A percentile compares a stretch with the other conserved stretches of the same genome.
Evolutionary conservation across 2,113 vertebrate genomes (phyloP).

Genomic region (Hippopotamus amphibius): DNA sequence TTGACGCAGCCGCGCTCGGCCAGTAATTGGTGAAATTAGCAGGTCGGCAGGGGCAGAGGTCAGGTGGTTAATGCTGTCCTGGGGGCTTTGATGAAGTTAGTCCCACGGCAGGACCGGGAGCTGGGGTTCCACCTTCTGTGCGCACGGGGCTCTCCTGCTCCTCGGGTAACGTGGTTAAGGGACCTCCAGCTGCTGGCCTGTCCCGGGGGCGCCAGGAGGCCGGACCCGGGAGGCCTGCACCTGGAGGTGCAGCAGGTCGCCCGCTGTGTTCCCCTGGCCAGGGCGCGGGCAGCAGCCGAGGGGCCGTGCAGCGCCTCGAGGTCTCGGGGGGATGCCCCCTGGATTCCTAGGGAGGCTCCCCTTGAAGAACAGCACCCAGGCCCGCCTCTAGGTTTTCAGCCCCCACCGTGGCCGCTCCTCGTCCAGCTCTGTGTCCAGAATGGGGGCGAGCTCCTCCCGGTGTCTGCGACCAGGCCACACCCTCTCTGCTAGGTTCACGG

Average conservation of each 20-base stretch:
- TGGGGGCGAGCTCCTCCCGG: neutral
- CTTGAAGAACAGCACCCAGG: neutral
- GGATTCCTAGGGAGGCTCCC: neutral
- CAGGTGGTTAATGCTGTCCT: conserved; percentile 89
- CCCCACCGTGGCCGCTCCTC: neutral
- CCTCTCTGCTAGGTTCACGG: neutral
- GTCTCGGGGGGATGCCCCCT: neutral
- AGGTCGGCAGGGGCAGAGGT: conserved; percentile 93
- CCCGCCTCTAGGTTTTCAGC: neutral
- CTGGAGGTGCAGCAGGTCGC: neutral
- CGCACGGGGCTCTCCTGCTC: neutral
- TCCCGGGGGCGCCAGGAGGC: neutral
- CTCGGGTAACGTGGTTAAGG: neutral
- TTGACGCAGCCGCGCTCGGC: conserved; percentile 92
- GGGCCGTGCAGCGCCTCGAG: neutral
- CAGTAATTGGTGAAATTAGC: conserved; percentile 94
- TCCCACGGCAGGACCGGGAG: conserved; percentile 80
- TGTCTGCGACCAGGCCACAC: neutral
- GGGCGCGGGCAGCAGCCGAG: neutral
- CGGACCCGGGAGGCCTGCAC: neutral
- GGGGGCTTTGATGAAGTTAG: conserved; percentile 89
- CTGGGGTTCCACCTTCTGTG: conserved; percentile 39
- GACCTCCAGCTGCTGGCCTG: conserved; percentile 45
- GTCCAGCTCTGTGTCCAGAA: neutral
- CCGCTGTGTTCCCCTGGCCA: neutral